Base-by-base conservation (phyloP, 2,888 invertebrate species). In the Hydraecia micacea region DNA sequence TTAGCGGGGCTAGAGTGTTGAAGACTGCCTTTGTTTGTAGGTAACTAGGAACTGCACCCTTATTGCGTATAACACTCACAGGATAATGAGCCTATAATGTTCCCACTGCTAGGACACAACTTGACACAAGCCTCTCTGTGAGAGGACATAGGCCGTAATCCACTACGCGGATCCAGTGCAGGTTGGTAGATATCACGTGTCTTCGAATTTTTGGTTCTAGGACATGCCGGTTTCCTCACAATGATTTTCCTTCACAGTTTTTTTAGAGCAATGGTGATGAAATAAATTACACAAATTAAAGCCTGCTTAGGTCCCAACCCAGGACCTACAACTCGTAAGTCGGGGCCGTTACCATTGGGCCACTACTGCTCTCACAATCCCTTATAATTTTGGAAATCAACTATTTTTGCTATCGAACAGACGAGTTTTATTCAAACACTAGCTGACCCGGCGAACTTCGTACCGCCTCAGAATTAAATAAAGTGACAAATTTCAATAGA, bases 1-100 rank as follows among this genome's bases (percentile, higher is more conserved):
- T 0, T 2, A 32, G 86, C 83, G 77, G 60, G 0, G 55, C 18
- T 18, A 39, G n/a, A 21, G 4, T 15, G n/a, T 46, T 28, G 6
- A 32, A 49, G 25, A 46, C 25, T 18, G 18, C 18, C 6, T 60
- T 32, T 11, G 15, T 11, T 36, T 36, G 0, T 32, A 5, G 55
- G 25, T 0, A 49, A 49, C 2, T 49, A 32, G 6, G 2, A 49
- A 15, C 28, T 25, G n/a, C 32, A 25, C 5, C 15, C 2, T 32
- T 25, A 46, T 28, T 28, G 7, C 8, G 13, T 21, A 28, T 32
- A 25, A 25, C 2, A 46, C 11, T 67, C 21, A 52, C 21, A n/a
- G 28, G 15, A 60, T 15, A 13, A n/a, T 58, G 11, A 58, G 55
- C n/a, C 11, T 58, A 18, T 7, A 18, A 7, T 2, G 7, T 62